Conservation (phyloP, 2,888 invertebrate species). For the Mongoloraphidia duomilia region DNA sequence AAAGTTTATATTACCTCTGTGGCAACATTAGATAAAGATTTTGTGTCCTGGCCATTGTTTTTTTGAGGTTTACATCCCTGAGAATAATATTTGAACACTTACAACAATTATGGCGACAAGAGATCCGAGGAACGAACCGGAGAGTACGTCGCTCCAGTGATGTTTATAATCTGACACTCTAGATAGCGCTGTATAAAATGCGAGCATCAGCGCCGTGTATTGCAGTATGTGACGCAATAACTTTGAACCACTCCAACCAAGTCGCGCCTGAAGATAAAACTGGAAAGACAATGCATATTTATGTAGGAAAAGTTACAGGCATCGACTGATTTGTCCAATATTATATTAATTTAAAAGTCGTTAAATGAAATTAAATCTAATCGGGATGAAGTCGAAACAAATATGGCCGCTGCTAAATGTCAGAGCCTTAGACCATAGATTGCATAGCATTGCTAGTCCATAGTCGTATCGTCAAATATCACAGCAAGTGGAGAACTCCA, state of each 20-base stretch:
- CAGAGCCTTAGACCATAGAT: too few species aligned
- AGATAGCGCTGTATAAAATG: conserved; percentile 79
- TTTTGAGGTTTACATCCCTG: too few species aligned
- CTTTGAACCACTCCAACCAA: conserved; percentile 68
- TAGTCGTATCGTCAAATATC: too few species aligned
- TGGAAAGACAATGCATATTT: conserved; percentile 24
- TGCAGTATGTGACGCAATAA: conserved; percentile 77
- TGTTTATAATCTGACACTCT: conserved; percentile 94
- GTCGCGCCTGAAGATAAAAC: conserved; percentile 78
- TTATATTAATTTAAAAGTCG: too few species aligned
- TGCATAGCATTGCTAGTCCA: too few species aligned
- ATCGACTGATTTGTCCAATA: neutral
- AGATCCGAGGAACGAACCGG: conserved; percentile 60
- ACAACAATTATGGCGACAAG: conserved; percentile 55
- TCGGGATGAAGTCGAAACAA: too few species aligned
- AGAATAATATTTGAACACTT: conserved; percentile 26
- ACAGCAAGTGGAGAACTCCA: too few species aligned
- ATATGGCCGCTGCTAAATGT: too few species aligned
- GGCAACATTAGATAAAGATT: too few species aligned
- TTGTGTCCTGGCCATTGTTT: too few species aligned
- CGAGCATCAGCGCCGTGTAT: conserved; percentile 59
- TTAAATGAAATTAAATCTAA: too few species aligned
- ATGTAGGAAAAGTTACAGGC: neutral
- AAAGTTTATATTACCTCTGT: too few species aligned
- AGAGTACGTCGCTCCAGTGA: conserved; percentile 93